A percentile compares a stretch with the other conserved stretches of the same genome.
phyloP scores from a whole-genome alignment of 2,113 vertebrate genomes.

The Microtus oregoni region DNA sequence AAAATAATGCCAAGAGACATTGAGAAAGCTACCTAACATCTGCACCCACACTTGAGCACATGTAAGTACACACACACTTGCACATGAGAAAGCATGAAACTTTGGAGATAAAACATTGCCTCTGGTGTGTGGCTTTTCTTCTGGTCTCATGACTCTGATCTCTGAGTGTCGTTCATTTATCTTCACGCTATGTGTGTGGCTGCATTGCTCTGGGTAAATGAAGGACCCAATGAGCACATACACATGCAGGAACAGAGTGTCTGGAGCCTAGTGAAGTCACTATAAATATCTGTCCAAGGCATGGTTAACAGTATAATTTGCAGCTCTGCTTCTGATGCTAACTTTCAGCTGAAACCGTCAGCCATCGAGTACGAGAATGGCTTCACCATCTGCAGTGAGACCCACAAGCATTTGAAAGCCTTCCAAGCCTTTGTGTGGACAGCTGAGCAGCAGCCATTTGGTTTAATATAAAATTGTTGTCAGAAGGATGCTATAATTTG shows the following conservation, averaged over 20 bases:
- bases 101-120: neutral
- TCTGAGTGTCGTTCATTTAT: neutral
- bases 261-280: conserved; percentile 37
- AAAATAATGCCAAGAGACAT: neutral
- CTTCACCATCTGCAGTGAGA: conserved; percentile 57
- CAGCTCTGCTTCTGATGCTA: conserved; percentile 40
- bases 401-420: conserved; percentile 11
- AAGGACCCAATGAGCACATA: neutral
- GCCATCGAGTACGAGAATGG: neutral
- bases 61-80: neutral
- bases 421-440: conserved; percentile 62
- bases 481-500: conserved; percentile 60
- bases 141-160: neutral
- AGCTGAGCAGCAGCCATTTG: conserved; percentile 67
- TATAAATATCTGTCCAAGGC: conserved; percentile 53
- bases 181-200: neutral
- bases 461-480: conserved; percentile 72
- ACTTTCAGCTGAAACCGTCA: conserved; percentile 33
- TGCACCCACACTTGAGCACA: neutral
- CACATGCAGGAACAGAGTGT: neutral
- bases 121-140: neutral
- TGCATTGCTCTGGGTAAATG: neutral
- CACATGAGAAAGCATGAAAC: neutral
- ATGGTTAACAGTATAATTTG: conserved; percentile 49
- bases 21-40: neutral